phyloP scores from a whole-genome alignment of 1,140 invertebrate genomes.

The Trichomalopsis sarcophagae region DNA sequence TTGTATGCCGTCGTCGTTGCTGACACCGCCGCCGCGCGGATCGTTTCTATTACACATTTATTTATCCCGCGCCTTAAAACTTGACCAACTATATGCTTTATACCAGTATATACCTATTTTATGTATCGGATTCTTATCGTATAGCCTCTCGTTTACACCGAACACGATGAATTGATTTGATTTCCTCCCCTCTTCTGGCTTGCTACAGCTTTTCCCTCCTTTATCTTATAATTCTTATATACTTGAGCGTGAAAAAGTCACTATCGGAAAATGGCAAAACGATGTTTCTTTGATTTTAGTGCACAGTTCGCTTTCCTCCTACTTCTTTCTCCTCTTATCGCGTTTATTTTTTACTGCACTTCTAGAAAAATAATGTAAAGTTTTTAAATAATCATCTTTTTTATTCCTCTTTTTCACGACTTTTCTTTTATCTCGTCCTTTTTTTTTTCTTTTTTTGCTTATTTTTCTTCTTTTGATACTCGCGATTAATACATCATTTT shows the following conservation, averaged over 20 bases:
- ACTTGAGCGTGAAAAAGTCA: background rate
- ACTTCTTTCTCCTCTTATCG: background rate
- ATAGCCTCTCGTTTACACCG: background rate
- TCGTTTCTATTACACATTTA: slow-evolving; percentile 35
- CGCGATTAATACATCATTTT: slow-evolving; percentile 30
- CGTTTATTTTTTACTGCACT: slow-evolving; percentile 26
- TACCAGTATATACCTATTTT: background rate
- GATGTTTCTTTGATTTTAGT: slow-evolving; percentile 38
- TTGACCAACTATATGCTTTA: background rate
- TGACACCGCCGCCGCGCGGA: background rate
- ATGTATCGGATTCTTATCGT: slow-evolving; percentile 5
- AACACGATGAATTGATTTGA: slow-evolving; percentile 4
- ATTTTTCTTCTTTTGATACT: slow-evolving; percentile 4
- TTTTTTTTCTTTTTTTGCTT: slow-evolving; percentile 31
- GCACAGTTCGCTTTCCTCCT: background rate
- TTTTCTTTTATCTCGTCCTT: slow-evolving; percentile 22
- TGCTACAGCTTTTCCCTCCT: background rate
- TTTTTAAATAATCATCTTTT: slow-evolving; percentile 16
- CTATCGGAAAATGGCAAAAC: background rate
- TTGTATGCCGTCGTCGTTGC: background rate
- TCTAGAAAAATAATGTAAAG: slow-evolving; percentile 50
- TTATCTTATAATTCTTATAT: background rate
- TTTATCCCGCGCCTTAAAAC: background rate
- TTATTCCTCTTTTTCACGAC: background rate
- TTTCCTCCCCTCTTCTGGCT: background rate